Base-by-base conservation (phyloP, 2,113 vertebrate species). In the Larimichthys polyactis region DNA sequence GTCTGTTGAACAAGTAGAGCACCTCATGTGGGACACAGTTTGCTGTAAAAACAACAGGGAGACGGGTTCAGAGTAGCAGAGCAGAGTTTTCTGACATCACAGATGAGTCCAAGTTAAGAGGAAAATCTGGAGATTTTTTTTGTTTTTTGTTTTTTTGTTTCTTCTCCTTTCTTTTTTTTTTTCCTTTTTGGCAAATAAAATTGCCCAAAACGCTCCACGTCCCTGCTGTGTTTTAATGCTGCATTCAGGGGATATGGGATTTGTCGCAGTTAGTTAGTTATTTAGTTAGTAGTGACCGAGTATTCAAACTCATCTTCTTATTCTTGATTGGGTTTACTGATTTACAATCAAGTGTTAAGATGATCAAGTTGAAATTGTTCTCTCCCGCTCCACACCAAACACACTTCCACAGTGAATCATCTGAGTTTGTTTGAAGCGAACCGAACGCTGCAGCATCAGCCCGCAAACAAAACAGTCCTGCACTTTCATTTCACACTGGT, bases 41-140 rank as follows among this genome's bases (percentile, higher is more conserved):
- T 77, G 20, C 29, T 65, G 73, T 76, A 75, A 79, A 71, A 80
- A 22, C 79, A 69, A 73, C 69, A 29, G 44, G 54, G 32, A 46
- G 71, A 65, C 10, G 27, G 5, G 59, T 79, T 87, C 71, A 71
- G 40, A 76, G 64, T 7, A 69, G 36, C 77, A 70, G 46, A 77
- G 68, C 67, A 81, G 3, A 76, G 68, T 58, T 67, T 68, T 73
- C 55, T 69, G 68, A 77, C 62, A 63, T 54, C 72, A 77, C 78
- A 71, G 51, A 74, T 70, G 32, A 70, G 58, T 71, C 64, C 32
- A n/a, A 67, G 78, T 59, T 52, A 20, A 60, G 19, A 68, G 17
- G 36, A 24, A 19, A 64, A 75, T 40, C 4, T 55, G 12, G 1
- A 68, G 36, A 1, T 6, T 60, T 68, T 68, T 68, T 78, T 0